phyloP scores from a whole-genome alignment of 2,797 vertebrate species.

The Ispidina picta region DNA sequence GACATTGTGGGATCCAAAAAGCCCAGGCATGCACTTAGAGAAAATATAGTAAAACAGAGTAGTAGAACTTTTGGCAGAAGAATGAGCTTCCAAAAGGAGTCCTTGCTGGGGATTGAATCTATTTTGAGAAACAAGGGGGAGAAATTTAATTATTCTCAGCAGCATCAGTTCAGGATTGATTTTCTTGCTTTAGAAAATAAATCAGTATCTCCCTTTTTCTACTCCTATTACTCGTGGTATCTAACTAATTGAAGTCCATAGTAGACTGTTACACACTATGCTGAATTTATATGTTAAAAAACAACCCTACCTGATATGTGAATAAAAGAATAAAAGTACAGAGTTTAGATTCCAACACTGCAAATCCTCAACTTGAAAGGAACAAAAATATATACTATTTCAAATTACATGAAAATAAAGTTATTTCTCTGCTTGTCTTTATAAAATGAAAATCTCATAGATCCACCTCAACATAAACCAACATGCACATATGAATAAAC shows the following conservation, averaged over 20 bases:
- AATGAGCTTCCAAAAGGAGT: conserved; percentile 88
- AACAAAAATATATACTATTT: neutral
- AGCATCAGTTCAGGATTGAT: neutral
- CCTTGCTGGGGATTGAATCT: conserved; percentile 83
- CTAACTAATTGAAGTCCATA: neutral
- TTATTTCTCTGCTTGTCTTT: neutral
- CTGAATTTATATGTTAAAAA: neutral
- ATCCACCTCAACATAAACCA: neutral
- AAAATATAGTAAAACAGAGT: conserved; percentile 84
- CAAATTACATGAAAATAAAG: neutral
- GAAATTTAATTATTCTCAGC: neutral
- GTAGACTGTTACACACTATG: neutral
- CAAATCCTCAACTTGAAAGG: neutral
- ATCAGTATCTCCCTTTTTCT: neutral
- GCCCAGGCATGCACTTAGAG: conserved; percentile 86
- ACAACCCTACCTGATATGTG: neutral
- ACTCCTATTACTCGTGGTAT: neutral
- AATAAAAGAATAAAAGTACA: neutral
- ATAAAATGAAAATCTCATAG: neutral
- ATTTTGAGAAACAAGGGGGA: conserved; percentile 31
- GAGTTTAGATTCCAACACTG: neutral
- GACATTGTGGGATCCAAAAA: conserved; percentile 94
- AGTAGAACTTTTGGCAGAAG: conserved; percentile 82
- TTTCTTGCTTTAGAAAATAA: neutral
- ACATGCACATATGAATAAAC: neutral